Conservation (phyloP, 2,888 invertebrate genomes). For the Agriotes lineatus region DNA sequence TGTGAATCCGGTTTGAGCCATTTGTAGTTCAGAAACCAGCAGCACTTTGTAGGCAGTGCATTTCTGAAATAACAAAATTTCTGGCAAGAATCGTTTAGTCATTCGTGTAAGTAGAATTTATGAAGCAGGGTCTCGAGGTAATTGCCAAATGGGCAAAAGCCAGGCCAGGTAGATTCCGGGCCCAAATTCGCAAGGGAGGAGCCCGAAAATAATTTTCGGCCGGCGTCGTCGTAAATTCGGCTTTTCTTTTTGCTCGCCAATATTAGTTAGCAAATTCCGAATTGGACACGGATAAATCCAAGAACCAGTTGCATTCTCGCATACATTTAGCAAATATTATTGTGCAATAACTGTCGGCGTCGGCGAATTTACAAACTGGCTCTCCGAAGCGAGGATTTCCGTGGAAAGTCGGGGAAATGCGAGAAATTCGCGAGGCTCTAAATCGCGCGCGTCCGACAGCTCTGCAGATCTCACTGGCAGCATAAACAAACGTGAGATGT, state of each 20-base stretch:
- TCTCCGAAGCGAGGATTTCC: not conserved
- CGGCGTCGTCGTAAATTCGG: conserved; percentile 3
- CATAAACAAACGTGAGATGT: conserved; percentile 27
- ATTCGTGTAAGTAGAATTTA: not conserved
- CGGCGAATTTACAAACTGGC: conserved; percentile 44
- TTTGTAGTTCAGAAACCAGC: too few relatives aligned
- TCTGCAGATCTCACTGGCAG: not conserved
- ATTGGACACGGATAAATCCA: conserved; percentile 36
- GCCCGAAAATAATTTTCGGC: conserved; percentile 11
- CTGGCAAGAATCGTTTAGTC: too few relatives aligned
- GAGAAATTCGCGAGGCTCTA: conserved; percentile 15
- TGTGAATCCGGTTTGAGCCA: too few relatives aligned
- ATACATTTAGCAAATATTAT: conserved; percentile 49
- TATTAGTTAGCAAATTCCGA: conserved; percentile 38
- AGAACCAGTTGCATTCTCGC: conserved; percentile 49
- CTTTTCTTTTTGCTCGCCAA: conserved; percentile 5
- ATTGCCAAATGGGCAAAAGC: not conserved
- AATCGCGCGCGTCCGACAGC: not conserved
- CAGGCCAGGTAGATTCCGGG: not conserved
- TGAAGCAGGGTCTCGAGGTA: not conserved
- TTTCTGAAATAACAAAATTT: too few relatives aligned
- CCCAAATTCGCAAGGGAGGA: not conserved
- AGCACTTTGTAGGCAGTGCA: too few relatives aligned
- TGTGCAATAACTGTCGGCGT: conserved; percentile 48
- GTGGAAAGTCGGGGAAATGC: too few relatives aligned